Base-by-base conservation (phyloP, 2,113 vertebrate genomes). In the Xenopus borealis region DNA sequence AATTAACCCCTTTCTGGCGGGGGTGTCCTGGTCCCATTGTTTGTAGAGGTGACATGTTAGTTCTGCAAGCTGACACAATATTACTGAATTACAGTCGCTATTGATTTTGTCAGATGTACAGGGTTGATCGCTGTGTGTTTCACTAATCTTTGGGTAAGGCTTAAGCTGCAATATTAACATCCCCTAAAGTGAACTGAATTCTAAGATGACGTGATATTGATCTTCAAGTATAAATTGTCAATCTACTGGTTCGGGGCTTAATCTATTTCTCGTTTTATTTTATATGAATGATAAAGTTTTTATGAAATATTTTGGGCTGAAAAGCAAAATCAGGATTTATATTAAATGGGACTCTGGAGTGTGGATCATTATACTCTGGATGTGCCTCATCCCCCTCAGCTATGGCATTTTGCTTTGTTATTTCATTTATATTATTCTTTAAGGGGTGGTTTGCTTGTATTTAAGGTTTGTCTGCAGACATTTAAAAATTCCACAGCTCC, bases 61-160 rank as follows among this genome's bases (percentile, higher is more conserved):
- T 27, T 27, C 23, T 27, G 23, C 23, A 27, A 27, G 23, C 23
- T 27, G 23, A 27, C 1, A 27, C 23, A 3, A 27, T 27, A 27
- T 64, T 70, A 61, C 69, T 64, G 70, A 30, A 57, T 77, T 14
- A 30, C 50, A 46, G 18, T 13, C 16, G n/a, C 7, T 18, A 77
- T 77, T 40, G 66, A 77, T 70, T 62, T n/a, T 70, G 47, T 23
- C 17, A 62, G 73, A 46, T 20, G 40, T 27, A 53, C 30, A 44
- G 62, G 63, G 18, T 33, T n/a, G 66, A 46, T 45, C 50, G 3
- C 57, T 62, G 12, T 44, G 13, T 6, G 7, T 30, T 18, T 57
- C 63, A 69, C 47, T 77, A 64, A 77, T 77, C 67, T 70, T 63
- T 77, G 20, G 20, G 53, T 74, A 55, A 75, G 17, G 66, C 20